Conservation (phyloP, 1,140 invertebrate species). For the Druon quercuslanigerum region DNA sequence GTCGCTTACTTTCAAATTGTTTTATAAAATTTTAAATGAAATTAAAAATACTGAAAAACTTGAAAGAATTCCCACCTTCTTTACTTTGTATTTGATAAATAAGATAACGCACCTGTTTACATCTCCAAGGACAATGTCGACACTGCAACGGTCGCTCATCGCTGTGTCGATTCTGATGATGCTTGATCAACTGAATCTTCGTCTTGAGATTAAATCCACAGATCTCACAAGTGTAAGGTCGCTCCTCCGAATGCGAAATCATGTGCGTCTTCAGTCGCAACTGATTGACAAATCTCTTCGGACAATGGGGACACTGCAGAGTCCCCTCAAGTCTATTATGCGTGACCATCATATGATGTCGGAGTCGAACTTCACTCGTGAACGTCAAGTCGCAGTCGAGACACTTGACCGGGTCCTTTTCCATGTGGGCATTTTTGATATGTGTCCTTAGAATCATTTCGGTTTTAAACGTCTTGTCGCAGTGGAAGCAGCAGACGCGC, state of each 20-base stretch:
- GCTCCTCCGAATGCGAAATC: slow-evolving; percentile 73
- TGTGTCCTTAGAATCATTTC: slow-evolving; percentile 73
- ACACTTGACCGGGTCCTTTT: slow-evolving; percentile 72
- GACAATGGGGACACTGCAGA: slow-evolving; percentile 69
- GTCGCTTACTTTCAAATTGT: too few relatives aligned
- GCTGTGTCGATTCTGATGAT: slow-evolving; percentile 73
- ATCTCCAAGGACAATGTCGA: slow-evolving; percentile 69
- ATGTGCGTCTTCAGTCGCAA: slow-evolving; percentile 72
- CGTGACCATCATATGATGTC: slow-evolving; percentile 72
- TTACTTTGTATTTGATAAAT: too few relatives aligned
- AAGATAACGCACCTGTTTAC: slow-evolving; percentile 63
- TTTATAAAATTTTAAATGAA: too few relatives aligned
- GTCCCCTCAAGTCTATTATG: slow-evolving; percentile 72
- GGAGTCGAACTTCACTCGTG: slow-evolving; percentile 69
- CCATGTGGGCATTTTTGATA: slow-evolving; percentile 72
- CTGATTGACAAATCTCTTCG: slow-evolving; percentile 73
- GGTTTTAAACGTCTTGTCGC: slow-evolving; percentile 72
- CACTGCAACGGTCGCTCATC: slow-evolving; percentile 71
- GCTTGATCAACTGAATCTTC: slow-evolving; percentile 73
- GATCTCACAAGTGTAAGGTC: slow-evolving; percentile 69
- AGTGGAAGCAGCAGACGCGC: slow-evolving; percentile 68
- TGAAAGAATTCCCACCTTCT: too few relatives aligned
- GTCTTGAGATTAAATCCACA: slow-evolving; percentile 74
- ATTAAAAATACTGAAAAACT: too few relatives aligned
- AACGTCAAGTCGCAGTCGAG: slow-evolving; percentile 68